Evolutionary conservation across 2,888 invertebrate genomes (phyloP).

Genomic region (Anoncus sp.): DNA sequence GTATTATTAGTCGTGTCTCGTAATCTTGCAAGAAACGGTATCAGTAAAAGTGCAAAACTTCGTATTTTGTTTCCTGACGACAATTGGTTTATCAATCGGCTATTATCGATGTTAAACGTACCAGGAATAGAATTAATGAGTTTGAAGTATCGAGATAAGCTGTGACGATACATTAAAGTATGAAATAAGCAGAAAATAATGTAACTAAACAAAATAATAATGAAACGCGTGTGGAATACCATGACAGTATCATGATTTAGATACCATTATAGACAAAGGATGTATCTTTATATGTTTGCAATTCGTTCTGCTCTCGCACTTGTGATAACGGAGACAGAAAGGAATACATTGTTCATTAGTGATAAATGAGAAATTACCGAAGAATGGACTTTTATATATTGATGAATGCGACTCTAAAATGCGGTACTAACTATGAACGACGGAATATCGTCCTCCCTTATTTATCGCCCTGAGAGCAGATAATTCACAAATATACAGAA

Average conservation of each 20-base stretch:
- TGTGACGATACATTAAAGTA: not conserved
- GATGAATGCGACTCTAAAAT: not conserved
- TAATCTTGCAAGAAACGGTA: too few species aligned
- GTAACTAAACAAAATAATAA: constrained; percentile 12
- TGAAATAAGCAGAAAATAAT: not conserved
- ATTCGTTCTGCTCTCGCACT: constrained; percentile 30
- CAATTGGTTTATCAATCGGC: not conserved
- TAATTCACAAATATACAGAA: constrained; percentile 3
- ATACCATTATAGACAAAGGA: constrained; percentile 23
- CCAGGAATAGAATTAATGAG: not conserved
- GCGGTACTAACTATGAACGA: not conserved
- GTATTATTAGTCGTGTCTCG: too few species aligned
- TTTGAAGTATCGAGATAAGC: not conserved
- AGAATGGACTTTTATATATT: constrained; percentile 23
- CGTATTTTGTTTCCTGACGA: not conserved
- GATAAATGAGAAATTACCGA: constrained; percentile 38
- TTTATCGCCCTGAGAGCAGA: constrained; percentile 13
- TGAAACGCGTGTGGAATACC: not conserved
- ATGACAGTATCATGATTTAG: not conserved
- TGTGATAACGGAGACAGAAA: constrained; percentile 37
- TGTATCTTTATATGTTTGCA: constrained; percentile 16
- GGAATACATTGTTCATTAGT: constrained; percentile 46
- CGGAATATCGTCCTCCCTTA: not conserved
- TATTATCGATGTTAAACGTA: not conserved
- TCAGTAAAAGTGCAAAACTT: not conserved